These are phyloP conservation scores for Sardinella longiceps DNA, from an alignment of 2,797 vertebrate genomes.

Conservation along the genomic window DNA sequence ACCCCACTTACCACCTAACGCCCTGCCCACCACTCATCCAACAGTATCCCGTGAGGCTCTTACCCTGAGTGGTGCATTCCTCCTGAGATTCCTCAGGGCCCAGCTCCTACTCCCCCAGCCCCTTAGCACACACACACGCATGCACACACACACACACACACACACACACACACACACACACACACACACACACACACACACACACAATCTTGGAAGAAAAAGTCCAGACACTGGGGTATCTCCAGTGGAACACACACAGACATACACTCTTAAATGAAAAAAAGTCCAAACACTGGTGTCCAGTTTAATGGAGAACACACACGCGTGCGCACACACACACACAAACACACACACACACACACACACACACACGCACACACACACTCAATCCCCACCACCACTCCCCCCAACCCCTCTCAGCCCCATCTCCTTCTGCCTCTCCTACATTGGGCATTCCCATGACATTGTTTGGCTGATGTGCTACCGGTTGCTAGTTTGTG, in stretches of 20 bases:
- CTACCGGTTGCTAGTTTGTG: background rate
- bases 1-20: background rate
- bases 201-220: too few species aligned
- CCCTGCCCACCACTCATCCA: background rate
- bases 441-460: background rate
- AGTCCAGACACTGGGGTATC: too few species aligned
- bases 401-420: slow-evolving; percentile 25
- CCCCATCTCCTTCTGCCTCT: background rate
- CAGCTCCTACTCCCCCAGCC: background rate
- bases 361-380: too few species aligned
- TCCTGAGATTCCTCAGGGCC: background rate
- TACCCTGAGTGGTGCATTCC: background rate
- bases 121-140: too few species aligned
- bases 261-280: too few species aligned
- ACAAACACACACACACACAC: too few species aligned
- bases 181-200: too few species aligned
- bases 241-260: too few species aligned
- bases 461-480: background rate
- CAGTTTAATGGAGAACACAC: too few species aligned
- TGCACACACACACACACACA: slow-evolving; percentile 17
- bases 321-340: too few species aligned
- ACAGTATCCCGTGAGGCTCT: background rate
- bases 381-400: background rate
- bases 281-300: too few species aligned
- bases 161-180: too few species aligned